Conservation (phyloP, 1,140 invertebrate species). For the Drosophila parvula region DNA sequence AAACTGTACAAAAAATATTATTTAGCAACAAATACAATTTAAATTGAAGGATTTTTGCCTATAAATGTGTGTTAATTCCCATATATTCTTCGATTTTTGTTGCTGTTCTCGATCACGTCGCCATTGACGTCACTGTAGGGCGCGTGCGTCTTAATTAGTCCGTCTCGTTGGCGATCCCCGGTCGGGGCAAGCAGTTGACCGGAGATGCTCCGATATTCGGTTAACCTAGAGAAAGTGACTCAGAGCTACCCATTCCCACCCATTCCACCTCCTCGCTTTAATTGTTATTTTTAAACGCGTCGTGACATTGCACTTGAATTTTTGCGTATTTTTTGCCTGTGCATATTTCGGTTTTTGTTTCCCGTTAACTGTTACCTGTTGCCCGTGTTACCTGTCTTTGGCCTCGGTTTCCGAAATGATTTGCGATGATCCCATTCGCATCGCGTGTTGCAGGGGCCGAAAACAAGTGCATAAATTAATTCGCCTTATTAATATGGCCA, state of each 20-base stretch:
- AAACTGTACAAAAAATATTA: neutral
- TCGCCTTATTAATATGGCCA: slow-evolving; percentile 52
- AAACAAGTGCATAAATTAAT: slow-evolving; percentile 76
- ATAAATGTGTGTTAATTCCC: slow-evolving; percentile 4
- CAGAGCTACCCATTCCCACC: neutral
- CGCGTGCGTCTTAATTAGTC: slow-evolving; percentile 41
- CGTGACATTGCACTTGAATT: slow-evolving; percentile 75
- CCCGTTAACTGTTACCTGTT: slow-evolving; percentile 10
- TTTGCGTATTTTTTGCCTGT: slow-evolving; percentile 22
- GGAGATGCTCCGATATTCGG: slow-evolving; percentile 39
- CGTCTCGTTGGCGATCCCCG: slow-evolving; percentile 22
- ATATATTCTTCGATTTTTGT: neutral
- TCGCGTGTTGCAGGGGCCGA: slow-evolving; percentile 35
- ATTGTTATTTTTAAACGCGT: slow-evolving; percentile 37
- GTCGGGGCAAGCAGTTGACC: slow-evolving; percentile 24
- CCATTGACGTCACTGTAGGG: slow-evolving; percentile 44
- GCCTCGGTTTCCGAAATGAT: slow-evolving; percentile 22
- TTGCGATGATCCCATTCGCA: slow-evolving; percentile 22
- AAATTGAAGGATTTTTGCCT: slow-evolving; percentile 6
- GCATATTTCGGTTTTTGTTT: neutral
- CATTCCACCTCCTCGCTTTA: neutral
- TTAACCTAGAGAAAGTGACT: slow-evolving; percentile 25
- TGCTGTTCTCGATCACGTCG: slow-evolving; percentile 39
- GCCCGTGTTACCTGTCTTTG: slow-evolving; percentile 20
- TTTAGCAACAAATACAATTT: neutral